Evolutionary conservation across 2,797 vertebrate genomes (phyloP), one percentile per base, ranked within the genome.

Genomic region (Dicrostonyx torquatus): DNA sequence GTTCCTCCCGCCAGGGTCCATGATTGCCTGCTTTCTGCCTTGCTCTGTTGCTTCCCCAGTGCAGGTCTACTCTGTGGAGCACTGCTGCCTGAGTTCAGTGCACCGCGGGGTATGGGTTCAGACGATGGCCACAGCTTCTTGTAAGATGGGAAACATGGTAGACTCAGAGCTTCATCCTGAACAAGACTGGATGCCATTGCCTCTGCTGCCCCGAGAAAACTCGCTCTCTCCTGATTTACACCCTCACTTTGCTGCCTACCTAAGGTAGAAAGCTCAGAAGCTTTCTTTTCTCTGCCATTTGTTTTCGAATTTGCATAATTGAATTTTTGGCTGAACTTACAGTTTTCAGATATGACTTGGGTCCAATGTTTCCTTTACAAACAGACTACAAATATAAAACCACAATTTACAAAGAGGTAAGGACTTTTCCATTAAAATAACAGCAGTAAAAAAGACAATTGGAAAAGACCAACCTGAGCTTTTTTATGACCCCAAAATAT

Each of bases 241-340:
- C 2, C 5, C 9, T 22, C 1, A 2, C 15, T n/a, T 70, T 10
- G 12, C 13, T 11, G 0, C 48, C 37, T 6, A 43, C 29, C 40
- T 40, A 18, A 66, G 40, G 26, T 80, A 50, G 80, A 9, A 79
- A 76, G 48, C 22, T n/a, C 10, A 11, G 45, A 60, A 86, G 20
- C 29, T 94, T 85, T 72, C 45, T 84, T 95, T 77, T 31, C 62
- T 24, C 22, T 83, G 68, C 58, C 68, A 45, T 96, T 88, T 78
- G 53, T 83, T 92, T 96, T 79, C 45, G 40, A 62, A 93, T 94
- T 94, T 91, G 50, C 68, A 87, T 77, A 94, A 82, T 60, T 91
- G 62, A 90, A 89, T 89, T 96, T 95, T 95, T 78, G 20, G 45
- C 37, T 86, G 40, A 95, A 90, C 50, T 90, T 92, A 76, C 68